Percentiles rank a stretch among this genome's conserved stretches.
Conservation (phyloP, 92 coral and sea anemone genomes). For the Scolanthus callimorphus region DNA sequence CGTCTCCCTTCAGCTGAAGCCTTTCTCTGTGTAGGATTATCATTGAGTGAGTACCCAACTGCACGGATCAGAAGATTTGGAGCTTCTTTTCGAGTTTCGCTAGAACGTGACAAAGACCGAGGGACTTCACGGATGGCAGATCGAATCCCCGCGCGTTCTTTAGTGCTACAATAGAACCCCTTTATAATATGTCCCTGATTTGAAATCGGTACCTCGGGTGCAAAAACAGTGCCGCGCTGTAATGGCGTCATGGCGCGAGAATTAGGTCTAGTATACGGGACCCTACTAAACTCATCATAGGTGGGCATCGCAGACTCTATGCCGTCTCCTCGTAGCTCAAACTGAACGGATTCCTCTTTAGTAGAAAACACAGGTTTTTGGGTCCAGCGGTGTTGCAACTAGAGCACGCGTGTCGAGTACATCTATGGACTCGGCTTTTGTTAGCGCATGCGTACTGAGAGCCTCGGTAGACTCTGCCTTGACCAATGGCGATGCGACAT, state of each 20-base stretch:
- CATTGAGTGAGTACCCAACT: background rate
- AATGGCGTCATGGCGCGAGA: slow-evolving; percentile 2
- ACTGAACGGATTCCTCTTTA: background rate
- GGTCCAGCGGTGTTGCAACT: background rate
- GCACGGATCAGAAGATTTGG: background rate
- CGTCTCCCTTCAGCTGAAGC: background rate
- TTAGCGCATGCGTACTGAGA: background rate
- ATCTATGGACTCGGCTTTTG: too few species aligned
- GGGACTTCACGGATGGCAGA: slow-evolving; percentile 1
- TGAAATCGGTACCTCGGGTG: background rate
- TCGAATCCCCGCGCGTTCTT: background rate
- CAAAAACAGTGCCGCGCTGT: background rate
- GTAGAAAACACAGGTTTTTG: background rate
- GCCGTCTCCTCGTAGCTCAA: slow-evolving; percentile 32
- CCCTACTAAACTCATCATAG: background rate
- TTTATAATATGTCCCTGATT: background rate
- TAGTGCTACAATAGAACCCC: background rate
- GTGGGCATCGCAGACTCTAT: background rate
- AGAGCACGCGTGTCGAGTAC: too few species aligned
- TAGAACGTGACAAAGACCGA: background rate
- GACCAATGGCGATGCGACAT: background rate
- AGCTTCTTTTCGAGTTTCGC: background rate
- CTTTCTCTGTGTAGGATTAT: background rate
- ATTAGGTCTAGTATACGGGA: slow-evolving; percentile 8
- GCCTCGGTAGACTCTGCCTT: background rate